Evolutionary conservation across 92 coral and sea anemone genomes (phyloP), one percentile per base, ranked within the genome.

Genomic region (Micromussa lordhowensis): DNA sequence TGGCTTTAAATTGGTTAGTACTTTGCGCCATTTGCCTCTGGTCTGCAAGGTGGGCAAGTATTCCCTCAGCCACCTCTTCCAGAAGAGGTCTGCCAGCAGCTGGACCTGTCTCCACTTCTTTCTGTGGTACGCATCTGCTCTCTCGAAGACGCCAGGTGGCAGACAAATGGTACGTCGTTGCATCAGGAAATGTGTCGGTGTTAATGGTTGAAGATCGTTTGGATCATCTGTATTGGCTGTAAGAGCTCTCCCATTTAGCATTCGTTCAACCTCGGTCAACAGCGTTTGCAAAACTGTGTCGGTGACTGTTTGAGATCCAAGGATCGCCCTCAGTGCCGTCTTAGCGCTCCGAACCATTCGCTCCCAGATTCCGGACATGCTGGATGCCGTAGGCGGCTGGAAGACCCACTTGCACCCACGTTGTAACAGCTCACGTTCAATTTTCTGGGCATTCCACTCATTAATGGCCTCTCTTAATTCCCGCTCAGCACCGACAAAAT

Each of bases 341-440:
- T 82, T 81, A 2, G 87, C 91, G 11, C 87, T 79, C 31, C 84
- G 34, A 2, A 90, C 92, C 84, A 93, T 24, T 80, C 90, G 83
- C 71, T 93, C 91, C 91, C 95, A 93, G 14, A 90, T 91, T 4
- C 93, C 91, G 0, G 94, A 93, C 96, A 91, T 91, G 72, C 90
- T 89, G 7, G 96, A 93, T 21, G 94, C 96, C 2, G 91, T 88
- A 21, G 96, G 96, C 44, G 94, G 94, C 44, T 91, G 94, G 61
- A 91, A 93, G 7, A 91, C 36, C 92, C 96, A 93, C 44, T 88
- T 91, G 81, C 94, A 88, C 3, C 89, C 91, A 32, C 88, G 80
- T 24, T 82, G 87, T 32, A 80, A 16, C 34, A 87, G 87, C 81
- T 95, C 94, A 18, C 85, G 57, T 17, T 71, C 84, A 28, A 89